Base-by-base conservation (phyloP, 2,113 vertebrate genomes). In the Pelecanus crispus region DNA sequence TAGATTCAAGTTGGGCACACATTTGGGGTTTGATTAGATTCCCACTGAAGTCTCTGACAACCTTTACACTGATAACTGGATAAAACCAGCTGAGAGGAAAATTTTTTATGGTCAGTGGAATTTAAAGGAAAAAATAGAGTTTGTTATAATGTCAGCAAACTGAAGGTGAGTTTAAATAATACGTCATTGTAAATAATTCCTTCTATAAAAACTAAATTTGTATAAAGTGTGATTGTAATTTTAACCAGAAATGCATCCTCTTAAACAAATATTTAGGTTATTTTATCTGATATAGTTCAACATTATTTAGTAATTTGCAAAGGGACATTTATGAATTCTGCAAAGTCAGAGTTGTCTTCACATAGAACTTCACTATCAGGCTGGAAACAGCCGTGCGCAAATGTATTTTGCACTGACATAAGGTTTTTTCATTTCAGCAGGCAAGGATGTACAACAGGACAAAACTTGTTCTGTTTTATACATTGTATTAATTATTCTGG, bases 21-120 rank as follows among this genome's bases (percentile, higher is more conserved):
- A 61, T 87, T 81, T 93, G 62, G 31, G 70, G 32, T 81, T 94
- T 94, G 62, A 87, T 85, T 89, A 81, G 56, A 82, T 91, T 86
- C 78, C 78, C 65, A 38, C 21, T 75, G 56, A 91, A 79, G 28
- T 74, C 47, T 73, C 59, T 85, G 61, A 81, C 44, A 95, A 68
- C 42, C 45, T 97, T 97, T 92, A 95, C 81, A 93, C 95, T 95
- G 94, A 89, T 93, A 97, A 94, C 95, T 94, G 93, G 62, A 90
- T 86, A 81, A 92, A 96, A 97, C 62, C 89, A 94, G 80, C 9
- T 45, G 29, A 90, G 79, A 96, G 68, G 80, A 88, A 72, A 90
- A 52, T 79, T 81, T 95, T 96, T 96, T 94, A 88, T 45, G 94
- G 86, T 63, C 90, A 94, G 75, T 61, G 91, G 66, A 87, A 97